Conservation (phyloP, 1,140 invertebrate genomes). For the Drosophila serrata region DNA sequence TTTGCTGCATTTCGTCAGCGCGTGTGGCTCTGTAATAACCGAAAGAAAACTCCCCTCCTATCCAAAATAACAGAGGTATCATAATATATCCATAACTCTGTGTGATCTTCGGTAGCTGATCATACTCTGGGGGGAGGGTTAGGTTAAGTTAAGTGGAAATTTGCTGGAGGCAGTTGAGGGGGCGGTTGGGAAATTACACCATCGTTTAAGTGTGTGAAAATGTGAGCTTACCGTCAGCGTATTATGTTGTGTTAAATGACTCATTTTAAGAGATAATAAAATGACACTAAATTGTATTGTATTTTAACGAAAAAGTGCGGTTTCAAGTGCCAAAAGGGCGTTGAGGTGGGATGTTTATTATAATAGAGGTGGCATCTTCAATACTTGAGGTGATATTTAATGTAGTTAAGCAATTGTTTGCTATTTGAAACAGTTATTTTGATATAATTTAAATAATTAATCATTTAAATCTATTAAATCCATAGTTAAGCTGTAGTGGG, state of each 20-base stretch:
- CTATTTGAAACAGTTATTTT: neutral
- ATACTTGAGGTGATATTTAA: neutral
- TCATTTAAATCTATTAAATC: neutral
- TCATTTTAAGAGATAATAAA: conserved; percentile 19
- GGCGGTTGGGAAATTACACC: conserved; percentile 20
- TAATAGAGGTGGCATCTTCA: neutral
- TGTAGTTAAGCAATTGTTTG: neutral
- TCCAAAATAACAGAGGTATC: conserved; percentile 15
- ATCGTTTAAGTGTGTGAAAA: conserved; percentile 41
- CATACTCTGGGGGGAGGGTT: conserved; percentile 24
- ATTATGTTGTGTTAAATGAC: conserved; percentile 19
- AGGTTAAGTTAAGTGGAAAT: conserved; percentile 37
- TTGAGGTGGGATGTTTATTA: neutral
- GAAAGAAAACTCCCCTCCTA: conserved; percentile 23
- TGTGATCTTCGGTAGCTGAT: conserved; percentile 38
- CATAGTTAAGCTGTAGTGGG: neutral
- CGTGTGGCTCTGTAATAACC: conserved; percentile 42
- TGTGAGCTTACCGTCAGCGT: conserved; percentile 1
- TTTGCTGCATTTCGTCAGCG: conserved; percentile 71
- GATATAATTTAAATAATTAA: neutral
- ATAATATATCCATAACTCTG: conserved; percentile 55
- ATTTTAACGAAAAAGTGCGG: neutral
- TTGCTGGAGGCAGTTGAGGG: conserved; percentile 24
- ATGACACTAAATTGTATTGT: conserved; percentile 16
- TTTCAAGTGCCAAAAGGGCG: neutral